Percentiles rank a stretch among this genome's conserved stretches.
These are phyloP conservation scores for Phoronis australis DNA, from an alignment of 2,888 invertebrate genomes.

Conservation along the genomic window DNA sequence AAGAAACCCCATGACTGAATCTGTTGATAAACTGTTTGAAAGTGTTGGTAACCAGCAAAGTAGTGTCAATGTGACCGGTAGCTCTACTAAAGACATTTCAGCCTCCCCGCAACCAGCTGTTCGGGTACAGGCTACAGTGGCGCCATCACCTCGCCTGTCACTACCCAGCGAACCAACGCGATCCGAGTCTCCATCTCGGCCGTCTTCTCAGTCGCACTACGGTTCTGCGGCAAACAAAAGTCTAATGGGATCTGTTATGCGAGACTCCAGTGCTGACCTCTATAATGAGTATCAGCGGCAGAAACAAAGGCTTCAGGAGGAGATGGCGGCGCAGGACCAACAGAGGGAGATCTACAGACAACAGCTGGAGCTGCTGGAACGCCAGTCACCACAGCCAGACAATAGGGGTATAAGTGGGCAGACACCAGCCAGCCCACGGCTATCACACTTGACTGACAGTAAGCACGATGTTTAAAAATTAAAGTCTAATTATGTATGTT, in stretches of 20 bases:
- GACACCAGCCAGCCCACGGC: no score
- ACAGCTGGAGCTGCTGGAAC: constrained; percentile 46
- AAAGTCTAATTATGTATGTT: no score
- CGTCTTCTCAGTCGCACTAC: constrained; percentile 14
- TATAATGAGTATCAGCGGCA: constrained; percentile 73
- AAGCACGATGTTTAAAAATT: no score
- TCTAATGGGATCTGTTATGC: constrained; percentile 9
- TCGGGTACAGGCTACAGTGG: no score
- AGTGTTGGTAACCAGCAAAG: constrained; percentile 18
- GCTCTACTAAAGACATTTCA: background rate
- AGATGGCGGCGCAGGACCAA: constrained; percentile 32
- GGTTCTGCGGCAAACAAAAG: constrained; percentile 37
- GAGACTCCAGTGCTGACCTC: constrained; percentile 61
- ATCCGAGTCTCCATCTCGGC: background rate
- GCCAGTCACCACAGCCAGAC: constrained; percentile 1
- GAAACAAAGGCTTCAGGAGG: constrained; percentile 34
- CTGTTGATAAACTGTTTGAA: constrained; percentile 79
- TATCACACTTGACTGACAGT: no score
- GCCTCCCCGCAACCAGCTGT: background rate
- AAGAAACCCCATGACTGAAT: constrained; percentile 71
- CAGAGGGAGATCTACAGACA: constrained; percentile 58
- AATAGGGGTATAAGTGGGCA: no score
- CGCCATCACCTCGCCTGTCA: background rate
- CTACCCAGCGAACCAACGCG: background rate
- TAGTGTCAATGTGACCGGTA: background rate